Base-by-base conservation (phyloP, 2,113 vertebrate genomes). In the Columba janthina region DNA sequence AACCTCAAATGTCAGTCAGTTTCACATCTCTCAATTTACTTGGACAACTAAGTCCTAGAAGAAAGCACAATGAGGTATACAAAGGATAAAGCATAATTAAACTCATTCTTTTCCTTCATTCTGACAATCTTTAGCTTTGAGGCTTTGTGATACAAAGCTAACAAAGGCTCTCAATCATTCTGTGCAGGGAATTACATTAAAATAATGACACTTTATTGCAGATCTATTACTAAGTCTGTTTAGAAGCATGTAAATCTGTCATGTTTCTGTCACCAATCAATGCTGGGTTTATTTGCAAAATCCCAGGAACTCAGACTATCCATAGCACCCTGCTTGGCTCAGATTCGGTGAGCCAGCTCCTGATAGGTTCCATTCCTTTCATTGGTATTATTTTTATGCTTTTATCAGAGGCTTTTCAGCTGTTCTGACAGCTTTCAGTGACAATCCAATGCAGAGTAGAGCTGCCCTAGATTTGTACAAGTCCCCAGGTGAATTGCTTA, bases 161-260 rank as follows among this genome's bases (percentile, higher is more conserved):
- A 90, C 60, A 92, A 83, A 90, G 48, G 19, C 12, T 77, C 64
- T 90, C 57, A 88, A 74, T 77, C 84, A 94, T 38, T 75, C 61
- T 60, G 15, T 31, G 70, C 40, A 54, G 42, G 18, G 32, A 84
- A 84, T 71, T 21, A 64, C 34, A 84, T 77, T 82, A 78, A 67
- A 94, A 75, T 74, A 84, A 86, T 56, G 46, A 58, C 14, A 92
- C 4, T 61, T 60, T 34, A 89, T 58, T 51, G 42, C 12, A 61
- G 38, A 83, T 79, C 15, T 85, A 31, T 54, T 83, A 42, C 12
- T 58, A 88, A 54, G 5, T 11, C 79, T 60, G 25, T 71, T 92
- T 64, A 84, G 56, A 92, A 66, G 7, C 46, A 58, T 2, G 4
- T 31, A 50, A 54, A 42, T n/a, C 64, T 69, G 31, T 21, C 28